Evolutionary conservation across 2,113 vertebrate genomes (phyloP).

Genomic region (Scophthalmus maximus): DNA sequence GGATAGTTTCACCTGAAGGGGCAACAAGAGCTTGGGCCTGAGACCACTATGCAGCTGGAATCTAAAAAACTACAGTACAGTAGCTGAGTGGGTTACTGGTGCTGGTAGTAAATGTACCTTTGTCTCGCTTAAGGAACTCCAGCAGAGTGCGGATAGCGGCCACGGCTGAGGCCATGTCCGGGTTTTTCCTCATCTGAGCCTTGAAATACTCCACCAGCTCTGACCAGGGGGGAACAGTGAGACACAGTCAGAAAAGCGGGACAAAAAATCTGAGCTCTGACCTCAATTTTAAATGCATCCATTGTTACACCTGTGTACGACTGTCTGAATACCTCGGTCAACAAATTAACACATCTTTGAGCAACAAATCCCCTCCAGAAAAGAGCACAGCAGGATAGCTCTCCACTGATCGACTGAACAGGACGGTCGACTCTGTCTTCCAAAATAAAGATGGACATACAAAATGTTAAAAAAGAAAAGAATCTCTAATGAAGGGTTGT

Average conservation of each 20-base stretch:
- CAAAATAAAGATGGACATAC: too few species aligned
- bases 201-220: slow-evolving; percentile 92
- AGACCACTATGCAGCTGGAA: not conserved
- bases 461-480: too few species aligned
- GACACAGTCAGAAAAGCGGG: not conserved
- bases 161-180: slow-evolving; percentile 93
- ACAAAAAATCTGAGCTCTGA: not conserved
- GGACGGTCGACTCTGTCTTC: too few species aligned
- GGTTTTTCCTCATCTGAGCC: slow-evolving; percentile 88
- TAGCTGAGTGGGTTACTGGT: not conserved
- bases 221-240: slow-evolving; percentile 55
- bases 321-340: too few species aligned
- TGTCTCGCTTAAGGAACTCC: slow-evolving; percentile 91
- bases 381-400: too few species aligned
- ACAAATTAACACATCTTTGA: too few species aligned
- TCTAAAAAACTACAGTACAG: not conserved
- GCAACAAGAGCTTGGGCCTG: not conserved
- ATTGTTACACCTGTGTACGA: not conserved
- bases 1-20: slow-evolving; percentile 90
- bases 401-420: too few species aligned
- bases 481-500: too few species aligned
- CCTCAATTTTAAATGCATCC: not conserved
- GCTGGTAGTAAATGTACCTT: slow-evolving; percentile 74
- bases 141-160: slow-evolving; percentile 92
- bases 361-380: too few species aligned